Conservation (phyloP, 2,888 invertebrate species). For the Teinopalpus imperialis region DNA sequence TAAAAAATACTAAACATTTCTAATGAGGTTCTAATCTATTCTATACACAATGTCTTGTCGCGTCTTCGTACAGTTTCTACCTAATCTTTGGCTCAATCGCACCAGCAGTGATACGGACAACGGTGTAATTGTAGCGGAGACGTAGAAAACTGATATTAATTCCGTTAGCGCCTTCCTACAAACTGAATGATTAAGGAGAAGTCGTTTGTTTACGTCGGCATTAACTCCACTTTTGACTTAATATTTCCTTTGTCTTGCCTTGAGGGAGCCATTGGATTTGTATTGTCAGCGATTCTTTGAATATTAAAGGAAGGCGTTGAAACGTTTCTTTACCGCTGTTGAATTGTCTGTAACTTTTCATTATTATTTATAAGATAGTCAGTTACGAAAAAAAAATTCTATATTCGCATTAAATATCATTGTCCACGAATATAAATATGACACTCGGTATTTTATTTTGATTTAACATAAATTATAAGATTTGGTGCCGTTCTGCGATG, state of each 20-base stretch:
- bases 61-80: constrained; percentile 2
- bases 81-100: constrained; percentile 27
- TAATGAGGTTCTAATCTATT: too few relatives aligned
- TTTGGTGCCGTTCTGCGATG: too few relatives aligned
- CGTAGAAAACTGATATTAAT: constrained; percentile 72
- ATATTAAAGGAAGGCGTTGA: constrained; percentile 7
- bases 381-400: too few relatives aligned
- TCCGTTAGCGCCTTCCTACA: constrained; percentile 35
- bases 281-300: constrained; percentile 27
- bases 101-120: constrained; percentile 66
- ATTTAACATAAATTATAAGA: too few relatives aligned
- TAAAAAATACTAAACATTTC: too few relatives aligned
- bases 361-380: too few relatives aligned
- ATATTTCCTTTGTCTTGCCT: constrained; percentile 50
- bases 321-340: constrained; percentile 10
- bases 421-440: too few relatives aligned
- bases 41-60: too few relatives aligned
- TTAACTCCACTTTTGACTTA: constrained; percentile 39
- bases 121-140: constrained; percentile 68
- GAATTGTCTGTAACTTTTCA: background rate
- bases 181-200: constrained; percentile 39
- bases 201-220: constrained; percentile 36
- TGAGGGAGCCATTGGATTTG: constrained; percentile 42
- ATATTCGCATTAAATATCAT: too few relatives aligned
- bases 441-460: too few relatives aligned